Conservation (phyloP, 2,888 invertebrate genomes). For the Eudasyphora cyanicolor region DNA sequence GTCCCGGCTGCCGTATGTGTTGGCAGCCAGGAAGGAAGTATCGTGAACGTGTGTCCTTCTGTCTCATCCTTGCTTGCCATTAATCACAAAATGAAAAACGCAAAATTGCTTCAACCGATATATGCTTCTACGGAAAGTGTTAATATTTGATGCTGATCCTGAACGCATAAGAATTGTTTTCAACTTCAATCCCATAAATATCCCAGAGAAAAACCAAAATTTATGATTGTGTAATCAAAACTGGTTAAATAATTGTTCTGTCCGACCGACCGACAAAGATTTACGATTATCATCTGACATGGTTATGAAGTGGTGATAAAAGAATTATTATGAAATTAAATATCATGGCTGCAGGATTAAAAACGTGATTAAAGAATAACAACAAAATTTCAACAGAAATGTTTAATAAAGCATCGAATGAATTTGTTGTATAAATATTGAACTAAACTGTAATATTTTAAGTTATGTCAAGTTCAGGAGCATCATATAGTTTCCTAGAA, state of each 20-base stretch:
- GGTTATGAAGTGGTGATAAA: not conserved
- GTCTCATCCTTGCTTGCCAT: slow-evolving; percentile 48
- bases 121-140: slow-evolving; percentile 3
- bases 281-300: slow-evolving; percentile 15
- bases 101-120: not conserved
- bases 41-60: slow-evolving; percentile 10
- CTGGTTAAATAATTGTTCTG: slow-evolving; percentile 58
- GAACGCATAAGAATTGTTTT: slow-evolving; percentile 31
- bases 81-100: slow-evolving; percentile 50
- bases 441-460: too few relatives aligned
- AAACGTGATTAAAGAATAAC: too few relatives aligned
- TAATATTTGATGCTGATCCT: slow-evolving; percentile 34
- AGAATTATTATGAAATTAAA: not conserved
- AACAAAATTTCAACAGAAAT: not conserved
- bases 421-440: too few relatives aligned
- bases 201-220: slow-evolving; percentile 45
- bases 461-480: too few relatives aligned
- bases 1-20: not conserved
- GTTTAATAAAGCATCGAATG: too few relatives aligned
- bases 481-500: too few relatives aligned
- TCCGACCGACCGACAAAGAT: slow-evolving; percentile 30
- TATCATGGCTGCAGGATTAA: not conserved
- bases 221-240: slow-evolving; percentile 48
- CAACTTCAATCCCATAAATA: slow-evolving; percentile 51
- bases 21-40: not conserved